Evolutionary conservation across 2,888 invertebrate species (phyloP).

Genomic region (Pristionchus exspectatus): DNA sequence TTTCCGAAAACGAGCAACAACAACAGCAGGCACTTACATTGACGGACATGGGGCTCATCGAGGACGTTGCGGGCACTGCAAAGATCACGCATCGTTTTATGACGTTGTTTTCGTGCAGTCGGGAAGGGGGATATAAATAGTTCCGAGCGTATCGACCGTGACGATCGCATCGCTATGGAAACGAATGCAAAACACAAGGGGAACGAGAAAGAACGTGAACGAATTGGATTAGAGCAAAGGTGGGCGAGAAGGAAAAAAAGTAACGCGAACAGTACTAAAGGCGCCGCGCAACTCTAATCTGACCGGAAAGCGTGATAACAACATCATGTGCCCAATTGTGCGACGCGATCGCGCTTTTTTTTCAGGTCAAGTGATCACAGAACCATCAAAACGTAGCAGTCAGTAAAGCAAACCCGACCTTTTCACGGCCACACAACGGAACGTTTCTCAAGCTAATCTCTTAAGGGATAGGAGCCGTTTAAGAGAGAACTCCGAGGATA

Average conservation of each 20-base stretch:
- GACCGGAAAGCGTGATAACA: conserved; percentile 13
- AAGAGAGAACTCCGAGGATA: not conserved
- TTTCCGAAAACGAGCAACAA: not conserved
- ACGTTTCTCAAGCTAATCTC: not conserved
- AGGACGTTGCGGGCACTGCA: conserved; percentile 8
- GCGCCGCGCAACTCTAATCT: not conserved
- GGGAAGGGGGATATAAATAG: not conserved
- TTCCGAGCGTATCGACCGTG: not conserved
- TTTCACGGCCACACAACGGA: not conserved
- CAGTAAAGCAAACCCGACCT: not conserved
- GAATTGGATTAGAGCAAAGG: not conserved
- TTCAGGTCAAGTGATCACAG: not conserved
- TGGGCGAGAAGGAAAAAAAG: not conserved
- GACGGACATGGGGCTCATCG: conserved; percentile 54
- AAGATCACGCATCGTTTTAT: not conserved
- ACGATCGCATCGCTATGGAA: not conserved
- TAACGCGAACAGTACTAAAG: not conserved
- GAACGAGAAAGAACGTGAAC: not conserved
- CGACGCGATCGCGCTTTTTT: not conserved
- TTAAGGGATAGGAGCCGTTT: not conserved
- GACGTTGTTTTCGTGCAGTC: not conserved
- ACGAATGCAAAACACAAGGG: not conserved
- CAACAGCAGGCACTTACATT: conserved; percentile 47
- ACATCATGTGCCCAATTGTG: conserved; percentile 12
- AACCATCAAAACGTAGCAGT: not conserved